Base-by-base conservation (phyloP, 2,888 invertebrate genomes). In the Drosophila kokeensis region DNA sequence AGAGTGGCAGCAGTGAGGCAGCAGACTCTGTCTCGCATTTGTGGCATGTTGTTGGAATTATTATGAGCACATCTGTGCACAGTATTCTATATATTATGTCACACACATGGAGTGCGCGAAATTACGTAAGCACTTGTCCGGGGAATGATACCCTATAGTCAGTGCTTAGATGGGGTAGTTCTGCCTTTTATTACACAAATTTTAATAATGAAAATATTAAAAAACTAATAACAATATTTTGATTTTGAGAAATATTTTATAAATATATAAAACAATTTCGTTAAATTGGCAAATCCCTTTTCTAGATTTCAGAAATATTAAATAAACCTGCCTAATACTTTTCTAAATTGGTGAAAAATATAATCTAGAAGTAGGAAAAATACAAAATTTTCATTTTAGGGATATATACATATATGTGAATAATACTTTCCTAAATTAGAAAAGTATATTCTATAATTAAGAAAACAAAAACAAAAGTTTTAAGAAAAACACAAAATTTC, bases 81-180 rank as follows among this genome's bases (percentile, higher is more conserved):
- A 15, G 24, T 13, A 34, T 29, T 32, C 27, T 21, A 8, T 38
- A 7, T 53, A 48, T 55, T 38, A 40, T 65, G 60, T 57, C 59
- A 59, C 52, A 42, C 55, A 66, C 62, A 69, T 75, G 45, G 73
- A 59, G 70, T 80, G 70, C 73, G 73, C 75, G 71, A 72, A 82
- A 69, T 84, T 89, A 87, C 84, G 89, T 79, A 89, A 89, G 79
- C 84, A 84, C 72, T 82, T 82, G 85, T 73, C 73, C 69, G 55
- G 68, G 62, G 6, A 6, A 8, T 54, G 6, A 57, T 73, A 53
- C 78, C 55, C 78, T 66, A 1, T 18, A 11, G 1, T 27, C 15
- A 27, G 18, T 27, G 7, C 6, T 1, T 0, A 0, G 2, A 3
- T 21, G 13, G 1, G 42, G 6, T 42, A 42, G 42, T 6, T 1